phyloP scores from a whole-genome alignment of 2,888 invertebrate genomes.

The Pachycephus smyrnensis region DNA sequence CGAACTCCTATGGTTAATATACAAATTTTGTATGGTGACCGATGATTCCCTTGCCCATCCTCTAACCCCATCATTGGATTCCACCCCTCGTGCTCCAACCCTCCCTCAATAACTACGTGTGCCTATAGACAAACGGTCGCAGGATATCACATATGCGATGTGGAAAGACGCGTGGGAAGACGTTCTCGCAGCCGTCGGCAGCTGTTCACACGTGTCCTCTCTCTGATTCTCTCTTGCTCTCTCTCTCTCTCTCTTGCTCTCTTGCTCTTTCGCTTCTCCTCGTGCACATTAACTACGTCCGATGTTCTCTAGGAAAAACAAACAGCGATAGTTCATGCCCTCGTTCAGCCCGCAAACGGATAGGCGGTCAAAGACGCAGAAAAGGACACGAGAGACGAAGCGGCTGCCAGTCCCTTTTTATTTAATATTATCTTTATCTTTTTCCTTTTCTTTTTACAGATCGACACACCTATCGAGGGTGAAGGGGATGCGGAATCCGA shows the following conservation, averaged over 20 bases:
- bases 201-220: constrained; percentile 62
- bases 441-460: constrained; percentile 48
- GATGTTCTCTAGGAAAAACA: constrained; percentile 20
- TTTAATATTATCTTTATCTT: not conserved
- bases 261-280: constrained; percentile 13
- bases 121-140: constrained; percentile 13
- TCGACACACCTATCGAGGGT: constrained; percentile 58
- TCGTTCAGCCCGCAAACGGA: not conserved
- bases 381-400: too few species aligned
- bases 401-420: too few species aligned
- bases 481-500: constrained; percentile 57
- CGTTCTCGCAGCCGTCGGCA: constrained; percentile 51
- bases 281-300: not conserved
- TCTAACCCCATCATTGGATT: not conserved
- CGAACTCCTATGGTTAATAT: constrained; percentile 7
- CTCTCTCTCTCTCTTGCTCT: constrained; percentile 27
- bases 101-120: not conserved
- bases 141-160: constrained; percentile 50
- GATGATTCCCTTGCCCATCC: too few species aligned
- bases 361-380: not conserved
- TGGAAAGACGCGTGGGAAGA: constrained; percentile 62
- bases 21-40: not conserved
- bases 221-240: constrained; percentile 29
- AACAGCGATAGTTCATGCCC: constrained; percentile 12
- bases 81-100: not conserved